phyloP scores from a whole-genome alignment of 1,140 invertebrate genomes.

The Acromyrmex heyeri region DNA sequence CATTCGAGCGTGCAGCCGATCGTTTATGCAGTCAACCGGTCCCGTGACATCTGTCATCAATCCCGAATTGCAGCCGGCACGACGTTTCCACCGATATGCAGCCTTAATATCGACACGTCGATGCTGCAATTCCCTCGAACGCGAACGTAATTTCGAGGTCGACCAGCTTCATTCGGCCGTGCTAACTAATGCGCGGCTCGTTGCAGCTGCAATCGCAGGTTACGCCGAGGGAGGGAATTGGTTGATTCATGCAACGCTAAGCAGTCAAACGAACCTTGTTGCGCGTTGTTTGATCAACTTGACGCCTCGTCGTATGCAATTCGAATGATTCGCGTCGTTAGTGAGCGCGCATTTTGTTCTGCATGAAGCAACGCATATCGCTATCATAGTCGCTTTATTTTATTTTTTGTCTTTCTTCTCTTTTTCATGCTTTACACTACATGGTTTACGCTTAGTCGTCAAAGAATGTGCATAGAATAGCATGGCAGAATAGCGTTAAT shows the following conservation, averaged over 20 bases:
- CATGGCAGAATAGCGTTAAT: background rate
- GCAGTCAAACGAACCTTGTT: slow-evolving; percentile 70
- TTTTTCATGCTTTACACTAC: background rate
- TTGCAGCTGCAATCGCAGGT: slow-evolving; percentile 49
- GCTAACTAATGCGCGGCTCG: slow-evolving; percentile 64
- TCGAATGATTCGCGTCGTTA: slow-evolving; percentile 7
- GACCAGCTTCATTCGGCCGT: slow-evolving; percentile 50
- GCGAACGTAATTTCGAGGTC: slow-evolving; percentile 53
- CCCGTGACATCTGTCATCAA: slow-evolving; percentile 38
- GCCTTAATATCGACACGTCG: slow-evolving; percentile 55
- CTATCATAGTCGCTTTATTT: slow-evolving; percentile 32
- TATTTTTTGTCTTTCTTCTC: background rate
- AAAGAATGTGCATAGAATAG: background rate
- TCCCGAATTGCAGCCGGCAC: slow-evolving; percentile 29
- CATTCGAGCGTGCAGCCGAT: slow-evolving; percentile 20
- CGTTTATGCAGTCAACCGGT: slow-evolving; percentile 13
- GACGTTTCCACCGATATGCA: slow-evolving; percentile 39
- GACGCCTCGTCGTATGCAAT: slow-evolving; percentile 39
- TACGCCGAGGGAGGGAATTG: slow-evolving; percentile 28
- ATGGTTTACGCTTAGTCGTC: background rate
- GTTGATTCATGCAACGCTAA: slow-evolving; percentile 72
- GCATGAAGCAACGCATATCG: slow-evolving; percentile 16
- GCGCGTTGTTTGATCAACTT: slow-evolving; percentile 73
- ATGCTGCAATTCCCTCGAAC: slow-evolving; percentile 49
- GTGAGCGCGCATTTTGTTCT: slow-evolving; percentile 1